Base-by-base conservation (phyloP, 2,888 invertebrate genomes). In the Unio pictorum region DNA sequence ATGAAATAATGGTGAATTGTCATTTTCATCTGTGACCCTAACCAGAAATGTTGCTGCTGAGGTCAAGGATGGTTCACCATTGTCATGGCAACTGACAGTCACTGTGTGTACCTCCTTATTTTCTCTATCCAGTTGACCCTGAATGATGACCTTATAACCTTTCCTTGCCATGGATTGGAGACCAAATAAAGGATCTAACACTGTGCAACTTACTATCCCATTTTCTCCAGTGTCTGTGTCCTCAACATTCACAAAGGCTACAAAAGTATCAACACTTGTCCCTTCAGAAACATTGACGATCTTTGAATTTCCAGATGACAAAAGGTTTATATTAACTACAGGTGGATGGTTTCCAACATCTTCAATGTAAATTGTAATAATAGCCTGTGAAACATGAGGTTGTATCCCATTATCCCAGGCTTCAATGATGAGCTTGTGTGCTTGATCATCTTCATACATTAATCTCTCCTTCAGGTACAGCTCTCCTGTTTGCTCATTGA, bases 331-430 rank as follows among this genome's bases (percentile, higher is more conserved):
- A 61, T 77, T 66, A 54, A 79, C 64, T 26, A 95, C 92, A 0
- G 97, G 97, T 11, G 97, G 96, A 89, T 97, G 96, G 89, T 98
- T 97, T 90, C 97, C 97, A 90, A 96, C 96, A 68, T 89, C 89
- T 84, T 96, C 95, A 17, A 97, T 94, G 59, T 77, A 68, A 17
- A 81, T 71, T 26, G 61, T 73, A 17, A 74, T 74, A n/a, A 77
- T 74, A 0, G 71, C 72, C 59, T 75, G 76, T 5, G 79, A 67
- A 8, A 75, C 74, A 54, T 77, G 71, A 23, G 79, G 76, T 23
- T 77, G 81, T n/a, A 45, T 61, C 17, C 81, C 81, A 56, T 66
- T 65, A 69, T 81, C 81, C 57, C 61, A 63, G 3, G 76, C 78
- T 70, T 78, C 75, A 15, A 76, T 62, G n/a, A 75, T 74, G 11